Base-by-base conservation (phyloP, 2,797 vertebrate species). In the Acipenser transmontanus region DNA sequence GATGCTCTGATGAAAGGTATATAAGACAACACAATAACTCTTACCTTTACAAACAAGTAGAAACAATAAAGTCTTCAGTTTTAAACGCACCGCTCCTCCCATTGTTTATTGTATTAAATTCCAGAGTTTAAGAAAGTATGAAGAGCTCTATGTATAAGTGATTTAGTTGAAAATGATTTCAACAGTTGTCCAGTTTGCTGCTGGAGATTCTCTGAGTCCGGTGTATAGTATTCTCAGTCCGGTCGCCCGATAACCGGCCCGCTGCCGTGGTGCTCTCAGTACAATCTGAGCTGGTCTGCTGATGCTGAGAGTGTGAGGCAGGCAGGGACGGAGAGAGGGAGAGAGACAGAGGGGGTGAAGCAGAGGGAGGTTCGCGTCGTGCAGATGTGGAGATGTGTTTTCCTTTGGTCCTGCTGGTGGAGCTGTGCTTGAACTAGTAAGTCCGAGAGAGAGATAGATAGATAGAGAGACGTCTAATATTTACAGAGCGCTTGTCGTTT, bases 21-120 rank as follows among this genome's bases (percentile, higher is more conserved):
- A 34, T 34, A 34, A 34, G 34, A 34, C 34, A 34, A 34, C 2
- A 34, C 34, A 34, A 34, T 34, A 71, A 61, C 6, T 11, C 83
- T 80, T 82, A 91, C 89, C 89, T 86, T 84, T 76, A 78, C 80
- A 80, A 67, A 86, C 77, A 72, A 89, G 78, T 72, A 82, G 62
- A 73, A 83, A 50, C 74, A 84, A 17, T 76, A 80, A 71, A 12
- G 66, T 75, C 74, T 84, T 71, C 81, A 81, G 80, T 82, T 86
- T 80, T 75, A 86, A 82, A 80, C 78, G 85, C 79, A 80, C 85
- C 80, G 81, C 83, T 81, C 77, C 77, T 74, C 77, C 81, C 91
- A 92, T 92, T 65, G 78, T 89, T 81, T 72, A 86, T 81, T 8
- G 2, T 47, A 7, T 50, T 47, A 12, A 17, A 10, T 49, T 13